phyloP scores from a whole-genome alignment of 2,888 invertebrate genomes.

The Archips xylosteana region DNA sequence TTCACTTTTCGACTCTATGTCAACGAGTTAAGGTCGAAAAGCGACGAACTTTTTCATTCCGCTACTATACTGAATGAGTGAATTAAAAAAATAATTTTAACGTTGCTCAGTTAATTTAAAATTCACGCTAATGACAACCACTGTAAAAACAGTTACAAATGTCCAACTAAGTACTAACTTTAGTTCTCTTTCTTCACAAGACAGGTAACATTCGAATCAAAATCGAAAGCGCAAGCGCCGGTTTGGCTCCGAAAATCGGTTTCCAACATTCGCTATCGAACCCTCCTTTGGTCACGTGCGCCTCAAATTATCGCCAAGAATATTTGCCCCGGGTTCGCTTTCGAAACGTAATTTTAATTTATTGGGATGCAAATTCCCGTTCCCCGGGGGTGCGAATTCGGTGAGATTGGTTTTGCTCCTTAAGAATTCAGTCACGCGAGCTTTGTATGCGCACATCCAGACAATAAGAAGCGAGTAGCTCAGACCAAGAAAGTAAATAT shows the following conservation, averaged over 20 bases:
- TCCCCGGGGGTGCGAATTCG: slow-evolving; percentile 41
- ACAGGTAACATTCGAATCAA: not conserved
- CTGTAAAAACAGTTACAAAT: no score
- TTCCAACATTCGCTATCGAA: slow-evolving; percentile 48
- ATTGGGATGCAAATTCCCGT: slow-evolving; percentile 52
- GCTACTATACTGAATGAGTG: no score
- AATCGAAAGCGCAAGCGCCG: not conserved
- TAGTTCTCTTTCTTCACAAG: not conserved
- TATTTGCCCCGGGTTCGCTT: slow-evolving; percentile 44
- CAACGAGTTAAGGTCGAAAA: no score
- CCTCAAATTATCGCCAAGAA: slow-evolving; percentile 53
- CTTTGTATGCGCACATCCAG: slow-evolving; percentile 18
- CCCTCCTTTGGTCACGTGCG: slow-evolving; percentile 54
- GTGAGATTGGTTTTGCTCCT: slow-evolving; percentile 37
- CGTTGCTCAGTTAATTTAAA: no score
- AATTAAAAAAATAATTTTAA: no score
- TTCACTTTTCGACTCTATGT: no score
- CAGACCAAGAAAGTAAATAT: no score
- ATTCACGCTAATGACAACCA: no score
- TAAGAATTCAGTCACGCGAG: slow-evolving; percentile 40
- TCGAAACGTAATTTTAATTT: slow-evolving; percentile 55
- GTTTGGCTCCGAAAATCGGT: slow-evolving; percentile 33
- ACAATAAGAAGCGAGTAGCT: not conserved
- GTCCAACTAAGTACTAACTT: no score
- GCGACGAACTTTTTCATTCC: no score